These are phyloP conservation scores for Pagrus major DNA, from an alignment of 2,113 vertebrate genomes.

Conservation along the genomic window DNA sequence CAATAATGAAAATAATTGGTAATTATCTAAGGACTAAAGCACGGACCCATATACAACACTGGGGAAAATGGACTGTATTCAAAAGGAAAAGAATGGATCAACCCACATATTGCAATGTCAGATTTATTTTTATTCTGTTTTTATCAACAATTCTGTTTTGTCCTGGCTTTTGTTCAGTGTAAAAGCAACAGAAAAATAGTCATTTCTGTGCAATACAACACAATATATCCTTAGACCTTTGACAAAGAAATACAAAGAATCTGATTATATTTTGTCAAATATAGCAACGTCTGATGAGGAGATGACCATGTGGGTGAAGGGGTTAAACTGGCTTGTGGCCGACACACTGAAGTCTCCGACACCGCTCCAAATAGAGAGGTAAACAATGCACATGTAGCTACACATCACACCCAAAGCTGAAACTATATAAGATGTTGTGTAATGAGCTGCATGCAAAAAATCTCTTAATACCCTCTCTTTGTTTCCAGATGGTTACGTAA, in stretches of 20 bases:
- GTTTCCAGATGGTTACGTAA: constrained; percentile 95
- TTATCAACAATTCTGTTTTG: too few relatives aligned
- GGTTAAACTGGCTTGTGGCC: constrained; percentile 92
- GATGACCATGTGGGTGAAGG: constrained; percentile 98
- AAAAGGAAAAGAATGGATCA: too few relatives aligned
- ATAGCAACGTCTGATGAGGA: constrained; percentile 96
- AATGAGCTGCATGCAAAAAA: background rate
- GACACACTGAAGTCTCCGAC: constrained; percentile 94
- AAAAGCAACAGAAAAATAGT: too few relatives aligned
- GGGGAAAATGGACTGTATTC: too few relatives aligned
- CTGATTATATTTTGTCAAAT: background rate
- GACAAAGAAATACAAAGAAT: background rate
- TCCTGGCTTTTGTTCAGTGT: too few relatives aligned
- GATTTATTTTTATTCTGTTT: too few relatives aligned
- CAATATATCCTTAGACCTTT: background rate
- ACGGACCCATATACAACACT: too few relatives aligned
- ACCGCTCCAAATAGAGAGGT: constrained; percentile 97
- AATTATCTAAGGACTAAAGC: too few relatives aligned
- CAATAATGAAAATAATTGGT: background rate
- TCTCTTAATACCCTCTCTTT: background rate
- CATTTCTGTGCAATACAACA: background rate
- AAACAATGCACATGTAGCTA: constrained; percentile 9
- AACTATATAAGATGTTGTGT: background rate
- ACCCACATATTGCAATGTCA: too few relatives aligned
- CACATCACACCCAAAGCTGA: background rate